Base-by-base conservation (phyloP, 2,113 vertebrate genomes). In the Labeo rohita region DNA sequence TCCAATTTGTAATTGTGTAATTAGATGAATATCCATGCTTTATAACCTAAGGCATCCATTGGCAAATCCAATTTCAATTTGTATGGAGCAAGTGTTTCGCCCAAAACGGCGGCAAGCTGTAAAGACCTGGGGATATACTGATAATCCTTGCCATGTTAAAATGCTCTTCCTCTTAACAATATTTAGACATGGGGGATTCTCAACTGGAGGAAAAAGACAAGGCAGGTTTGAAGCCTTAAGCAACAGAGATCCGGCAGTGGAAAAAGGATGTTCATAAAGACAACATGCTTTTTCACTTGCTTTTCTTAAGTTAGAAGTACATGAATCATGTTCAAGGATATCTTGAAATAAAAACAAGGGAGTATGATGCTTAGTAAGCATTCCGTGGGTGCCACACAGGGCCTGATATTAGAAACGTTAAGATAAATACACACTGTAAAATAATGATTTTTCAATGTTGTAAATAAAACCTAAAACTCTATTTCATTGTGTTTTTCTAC, bases 11-110 rank as follows among this genome's bases (percentile, higher is more conserved):
- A 94, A 92, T 90, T 90, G 91, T 54, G 92, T 93, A 95, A 95
- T 95, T 94, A 95, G 94, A 95, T 94, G 94, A 94, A 95, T 95
- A 95, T 95, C 92, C 93, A 91, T 89, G 93, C 93, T 95, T 94
- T 94, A 93, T 95, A 94, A 95, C 95, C 94, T 94, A 91, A 95
- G 95, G 95, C 95, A 88, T 91, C 92, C 92, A 91, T 93, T 92
- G 91, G 94, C 93, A 94, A 95, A 95, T 95, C 94, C 94, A 94
- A 95, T 95, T 95, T 95, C 92, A 94, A 93, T 95, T 95, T 95
- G 92, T 93, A 93, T 93, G 93, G 93, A 92, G 90, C 82, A 75
- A 93, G 92, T 88, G 91, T 94, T 94, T 93, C 89, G 90, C 93
- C 88, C 66, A 92, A 91, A 92, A 91, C 93, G 92, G 94, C 92